These are phyloP conservation scores for Falco naumanni DNA, from an alignment of 2,797 vertebrate genomes.

Conservation along the genomic window DNA sequence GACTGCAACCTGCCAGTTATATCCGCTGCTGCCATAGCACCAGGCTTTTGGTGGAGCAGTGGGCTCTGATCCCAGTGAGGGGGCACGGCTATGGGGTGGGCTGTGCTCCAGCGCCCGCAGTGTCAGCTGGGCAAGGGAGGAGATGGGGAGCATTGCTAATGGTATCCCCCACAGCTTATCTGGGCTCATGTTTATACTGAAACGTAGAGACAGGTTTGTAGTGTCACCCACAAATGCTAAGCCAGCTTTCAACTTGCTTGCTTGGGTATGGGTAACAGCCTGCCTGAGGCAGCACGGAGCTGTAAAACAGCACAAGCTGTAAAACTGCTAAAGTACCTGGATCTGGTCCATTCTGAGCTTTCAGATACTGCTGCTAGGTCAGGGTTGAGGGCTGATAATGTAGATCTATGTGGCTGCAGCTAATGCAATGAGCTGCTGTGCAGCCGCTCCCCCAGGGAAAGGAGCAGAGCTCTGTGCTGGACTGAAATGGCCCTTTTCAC, in stretches of 20 bases:
- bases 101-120: fast-evolving
- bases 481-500: not conserved
- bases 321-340: slow-evolving; percentile 29
- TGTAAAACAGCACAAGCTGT: slow-evolving; percentile 20
- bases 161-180: not conserved
- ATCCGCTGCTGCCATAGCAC: not conserved
- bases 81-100: fast-evolving
- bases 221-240: not conserved
- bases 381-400: not conserved
- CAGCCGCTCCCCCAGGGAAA: not conserved
- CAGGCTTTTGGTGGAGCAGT: not conserved
- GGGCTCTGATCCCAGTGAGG: not conserved
- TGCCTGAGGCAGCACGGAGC: not conserved
- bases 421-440: slow-evolving; percentile 16
- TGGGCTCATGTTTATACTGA: not conserved
- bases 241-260: not conserved
- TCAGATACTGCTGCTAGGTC: not conserved
- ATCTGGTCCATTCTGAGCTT: not conserved
- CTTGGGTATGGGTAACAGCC: not conserved
- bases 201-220: not conserved
- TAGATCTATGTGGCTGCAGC: not conserved
- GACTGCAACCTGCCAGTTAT: not conserved
- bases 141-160: not conserved
- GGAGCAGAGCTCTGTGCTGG: not conserved
- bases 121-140: not conserved